Conservation (phyloP, 2,797 vertebrate species). For the Fringilla coelebs region DNA sequence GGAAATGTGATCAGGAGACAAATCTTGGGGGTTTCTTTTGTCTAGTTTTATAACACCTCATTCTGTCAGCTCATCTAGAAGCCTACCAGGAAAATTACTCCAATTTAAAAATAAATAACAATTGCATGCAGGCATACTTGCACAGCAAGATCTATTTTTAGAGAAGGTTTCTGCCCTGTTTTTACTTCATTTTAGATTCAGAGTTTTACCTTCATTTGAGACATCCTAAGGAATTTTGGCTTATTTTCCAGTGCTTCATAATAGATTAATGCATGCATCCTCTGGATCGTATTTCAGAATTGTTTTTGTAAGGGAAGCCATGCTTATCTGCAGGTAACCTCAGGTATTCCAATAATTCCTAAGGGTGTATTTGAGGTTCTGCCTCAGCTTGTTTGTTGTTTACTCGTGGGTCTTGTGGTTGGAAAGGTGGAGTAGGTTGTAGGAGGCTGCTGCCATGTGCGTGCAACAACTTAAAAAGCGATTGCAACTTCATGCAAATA, state of each 20-base stretch:
- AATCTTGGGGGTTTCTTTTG: not conserved
- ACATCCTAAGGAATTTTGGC: not conserved
- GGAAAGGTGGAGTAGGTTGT: not conserved
- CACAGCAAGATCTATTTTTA: not conserved
- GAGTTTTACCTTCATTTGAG: constrained; percentile 15
- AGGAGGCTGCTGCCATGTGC: not conserved
- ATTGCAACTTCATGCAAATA: not conserved
- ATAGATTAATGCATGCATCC: not conserved
- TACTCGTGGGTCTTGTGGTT: not conserved
- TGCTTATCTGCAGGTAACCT: not conserved
- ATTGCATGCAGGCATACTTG: not conserved
- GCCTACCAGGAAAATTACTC: not conserved
- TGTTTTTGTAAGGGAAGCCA: not conserved
- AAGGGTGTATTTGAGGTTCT: not conserved
- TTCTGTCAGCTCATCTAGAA: not conserved
- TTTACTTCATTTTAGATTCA: constrained; percentile 1
- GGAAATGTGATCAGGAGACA: not conserved
- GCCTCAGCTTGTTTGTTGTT: constrained; percentile 25
- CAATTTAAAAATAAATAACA: constrained; percentile 12
- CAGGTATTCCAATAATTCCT: constrained; percentile 2
- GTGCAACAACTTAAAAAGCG: not conserved
- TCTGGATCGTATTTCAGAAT: constrained; percentile 38
- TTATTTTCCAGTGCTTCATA: not conserved
- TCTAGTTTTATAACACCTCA: not conserved
- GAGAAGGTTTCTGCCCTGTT: not conserved